These are phyloP conservation scores for Prionchulus punctatus DNA, from an alignment of 2,888 invertebrate genomes.

Conservation along the genomic window DNA sequence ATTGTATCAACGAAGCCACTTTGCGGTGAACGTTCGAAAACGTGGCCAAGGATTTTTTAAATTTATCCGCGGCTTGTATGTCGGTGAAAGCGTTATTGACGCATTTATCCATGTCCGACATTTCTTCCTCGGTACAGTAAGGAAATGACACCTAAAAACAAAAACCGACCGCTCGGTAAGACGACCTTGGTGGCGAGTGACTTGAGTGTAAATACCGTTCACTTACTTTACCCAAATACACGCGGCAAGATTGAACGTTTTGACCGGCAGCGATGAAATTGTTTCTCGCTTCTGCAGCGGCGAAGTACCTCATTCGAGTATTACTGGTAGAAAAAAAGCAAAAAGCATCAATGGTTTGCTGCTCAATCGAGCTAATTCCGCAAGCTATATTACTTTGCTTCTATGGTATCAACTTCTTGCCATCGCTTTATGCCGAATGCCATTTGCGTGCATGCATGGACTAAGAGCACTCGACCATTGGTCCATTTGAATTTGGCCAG, in stretches of 20 bases:
- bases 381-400: too few species aligned
- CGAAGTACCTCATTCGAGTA: conserved; percentile 34
- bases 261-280: conserved; percentile 42
- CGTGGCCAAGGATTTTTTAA: conserved; percentile 36
- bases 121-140: conserved; percentile 40
- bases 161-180: too few species aligned
- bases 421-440: conserved; percentile 38
- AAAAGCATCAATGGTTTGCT: background rate
- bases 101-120: conserved; percentile 36
- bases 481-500: conserved; percentile 42
- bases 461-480: conserved; percentile 36
- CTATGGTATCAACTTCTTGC: conserved; percentile 34
- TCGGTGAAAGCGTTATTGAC: conserved; percentile 40
- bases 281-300: conserved; percentile 41
- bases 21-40: conserved; percentile 38
- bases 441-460: conserved; percentile 40
- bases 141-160: conserved; percentile 39
- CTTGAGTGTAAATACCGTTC: background rate
- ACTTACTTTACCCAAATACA: conserved; percentile 36
- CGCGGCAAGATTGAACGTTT: conserved; percentile 39
- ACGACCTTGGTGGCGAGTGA: background rate
- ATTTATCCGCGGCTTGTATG: conserved; percentile 36
- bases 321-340: conserved; percentile 25
- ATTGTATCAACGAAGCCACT: conserved; percentile 39
- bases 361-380: too few species aligned